A percentile compares a stretch with the other conserved stretches of the same genome.
Evolutionary conservation across 2,888 invertebrate species (phyloP).

Genomic region (Scaptomyza flava): DNA sequence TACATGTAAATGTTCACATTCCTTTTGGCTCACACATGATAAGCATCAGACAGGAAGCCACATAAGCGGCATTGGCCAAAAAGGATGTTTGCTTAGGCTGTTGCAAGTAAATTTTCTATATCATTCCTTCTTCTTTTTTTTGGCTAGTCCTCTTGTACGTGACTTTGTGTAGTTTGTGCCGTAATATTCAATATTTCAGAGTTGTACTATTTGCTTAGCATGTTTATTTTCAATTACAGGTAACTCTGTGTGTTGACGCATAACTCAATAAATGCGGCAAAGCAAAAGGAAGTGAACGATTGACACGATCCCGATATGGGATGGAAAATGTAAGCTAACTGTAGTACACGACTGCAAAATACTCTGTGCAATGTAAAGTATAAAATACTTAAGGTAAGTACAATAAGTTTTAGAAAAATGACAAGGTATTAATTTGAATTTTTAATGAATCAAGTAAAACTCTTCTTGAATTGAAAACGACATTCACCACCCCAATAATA

Average conservation of each 20-base stretch:
- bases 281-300: slow-evolving; percentile 48
- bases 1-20: slow-evolving; percentile 23
- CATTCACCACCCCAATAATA: too few relatives aligned
- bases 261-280: slow-evolving; percentile 36
- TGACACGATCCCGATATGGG: slow-evolving; percentile 30
- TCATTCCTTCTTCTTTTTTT: slow-evolving; percentile 19
- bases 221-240: slow-evolving; percentile 76
- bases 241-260: slow-evolving; percentile 65
- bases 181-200: slow-evolving; percentile 44
- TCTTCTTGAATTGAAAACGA: too few relatives aligned
- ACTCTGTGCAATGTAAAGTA: not conserved
- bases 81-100: slow-evolving; percentile 78
- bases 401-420: too few relatives aligned
- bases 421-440: too few relatives aligned
- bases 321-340: not conserved
- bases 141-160: slow-evolving; percentile 50
- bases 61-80: slow-evolving; percentile 32
- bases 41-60: slow-evolving; percentile 73
- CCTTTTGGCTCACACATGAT: slow-evolving; percentile 54
- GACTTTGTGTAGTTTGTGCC: slow-evolving; percentile 64
- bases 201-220: slow-evolving; percentile 45
- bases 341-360: not conserved
- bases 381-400: too few relatives aligned
- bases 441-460: too few relatives aligned
- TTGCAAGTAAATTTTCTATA: slow-evolving; percentile 21